phyloP scores from a whole-genome alignment of 2,888 invertebrate genomes.

The Drosophila multiciliata region DNA sequence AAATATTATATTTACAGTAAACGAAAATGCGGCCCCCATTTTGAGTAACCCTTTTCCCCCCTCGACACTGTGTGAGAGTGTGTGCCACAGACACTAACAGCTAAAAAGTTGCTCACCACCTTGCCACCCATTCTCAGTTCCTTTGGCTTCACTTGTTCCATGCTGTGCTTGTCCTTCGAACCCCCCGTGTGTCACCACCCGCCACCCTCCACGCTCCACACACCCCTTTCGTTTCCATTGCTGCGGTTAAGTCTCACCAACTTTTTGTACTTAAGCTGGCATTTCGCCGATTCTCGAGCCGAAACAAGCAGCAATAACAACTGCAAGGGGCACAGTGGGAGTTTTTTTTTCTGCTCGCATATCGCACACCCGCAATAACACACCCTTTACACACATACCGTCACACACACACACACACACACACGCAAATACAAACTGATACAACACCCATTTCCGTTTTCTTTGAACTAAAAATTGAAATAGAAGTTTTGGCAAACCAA shows the following conservation, averaged over 20 bases:
- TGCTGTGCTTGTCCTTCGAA: slow-evolving; percentile 20
- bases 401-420: slow-evolving; percentile 1
- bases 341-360: slow-evolving; percentile 68
- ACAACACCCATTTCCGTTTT: slow-evolving; percentile 57
- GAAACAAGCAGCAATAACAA: slow-evolving; percentile 33
- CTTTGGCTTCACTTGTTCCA: slow-evolving; percentile 20
- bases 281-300: slow-evolving; percentile 67
- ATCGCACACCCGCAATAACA: slow-evolving; percentile 51
- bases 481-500: neutral
- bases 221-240: slow-evolving; percentile 1
- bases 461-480: slow-evolving; percentile 32
- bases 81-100: slow-evolving; percentile 53
- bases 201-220: too few species aligned
- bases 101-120: slow-evolving; percentile 46
- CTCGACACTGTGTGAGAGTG: slow-evolving; percentile 1
- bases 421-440: slow-evolving; percentile 3
- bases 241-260: slow-evolving; percentile 54
- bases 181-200: neutral
- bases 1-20: slow-evolving; percentile 80
- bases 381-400: slow-evolving; percentile 21
- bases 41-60: slow-evolving; percentile 20
- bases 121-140: neutral
- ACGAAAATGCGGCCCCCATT: slow-evolving; percentile 56
- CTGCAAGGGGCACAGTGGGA: slow-evolving; percentile 43
- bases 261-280: slow-evolving; percentile 61